Percentiles rank a stretch among this genome's conserved stretches.
These are phyloP conservation scores for Sclerurus mexicanus DNA, from an alignment of 2,113 vertebrate species.

Conservation along the genomic window DNA sequence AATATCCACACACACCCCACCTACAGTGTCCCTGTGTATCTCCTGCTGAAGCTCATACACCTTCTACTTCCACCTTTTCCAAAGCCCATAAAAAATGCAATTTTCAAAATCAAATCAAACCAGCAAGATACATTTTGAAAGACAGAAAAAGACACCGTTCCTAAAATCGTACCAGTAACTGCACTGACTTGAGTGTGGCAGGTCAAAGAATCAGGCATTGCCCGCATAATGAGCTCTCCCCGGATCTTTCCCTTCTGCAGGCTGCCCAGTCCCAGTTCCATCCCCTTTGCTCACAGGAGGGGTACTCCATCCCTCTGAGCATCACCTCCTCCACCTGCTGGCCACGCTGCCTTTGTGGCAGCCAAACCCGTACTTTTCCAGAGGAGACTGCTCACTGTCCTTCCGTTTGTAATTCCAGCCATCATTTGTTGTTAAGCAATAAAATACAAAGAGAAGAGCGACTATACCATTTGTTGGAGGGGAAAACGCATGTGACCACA, in stretches of 20 bases:
- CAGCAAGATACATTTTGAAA: neutral
- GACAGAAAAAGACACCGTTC: neutral
- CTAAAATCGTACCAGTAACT: neutral
- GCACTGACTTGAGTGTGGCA: neutral
- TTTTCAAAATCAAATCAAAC: neutral
- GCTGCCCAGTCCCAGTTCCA: neutral
- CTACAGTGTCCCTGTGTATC: neutral
- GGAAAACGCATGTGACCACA: neutral
- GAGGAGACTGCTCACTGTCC: neutral
- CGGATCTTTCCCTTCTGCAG: neutral
- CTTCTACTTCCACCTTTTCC: neutral
- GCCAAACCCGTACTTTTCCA: neutral
- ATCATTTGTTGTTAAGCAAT: neutral
- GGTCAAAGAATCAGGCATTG: neutral
- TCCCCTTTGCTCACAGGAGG: neutral
- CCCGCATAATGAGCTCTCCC: neutral
- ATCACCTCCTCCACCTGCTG: neutral
- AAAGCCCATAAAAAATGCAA: neutral
- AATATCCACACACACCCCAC: neutral
- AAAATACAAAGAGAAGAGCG: neutral
- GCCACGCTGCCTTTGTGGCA: neutral
- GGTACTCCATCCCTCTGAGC: too few relatives aligned
- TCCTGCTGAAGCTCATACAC: neutral
- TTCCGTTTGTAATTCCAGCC: neutral
- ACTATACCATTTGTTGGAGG: neutral